phyloP scores from a whole-genome alignment of 2,888 invertebrate species.

The Choreutis nemorana region DNA sequence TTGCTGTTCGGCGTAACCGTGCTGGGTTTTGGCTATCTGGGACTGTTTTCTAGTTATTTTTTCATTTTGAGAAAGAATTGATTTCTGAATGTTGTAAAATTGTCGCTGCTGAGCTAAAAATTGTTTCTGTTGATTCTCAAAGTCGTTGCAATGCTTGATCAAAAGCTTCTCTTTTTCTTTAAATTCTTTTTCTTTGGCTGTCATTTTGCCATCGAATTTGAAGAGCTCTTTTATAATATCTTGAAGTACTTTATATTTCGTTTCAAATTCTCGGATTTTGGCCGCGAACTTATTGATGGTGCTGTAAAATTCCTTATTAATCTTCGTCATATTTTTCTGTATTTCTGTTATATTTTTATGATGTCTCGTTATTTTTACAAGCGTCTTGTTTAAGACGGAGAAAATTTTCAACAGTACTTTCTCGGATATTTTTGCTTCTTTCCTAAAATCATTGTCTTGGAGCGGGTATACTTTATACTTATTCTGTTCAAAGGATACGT shows the following conservation, averaged over 20 bases:
- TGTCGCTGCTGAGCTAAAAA: constrained; percentile 45
- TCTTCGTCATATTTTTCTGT: constrained; percentile 24
- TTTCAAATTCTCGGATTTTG: constrained; percentile 39
- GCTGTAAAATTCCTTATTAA: constrained; percentile 31
- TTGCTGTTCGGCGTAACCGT: constrained; percentile 45
- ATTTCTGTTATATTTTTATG: constrained; percentile 41
- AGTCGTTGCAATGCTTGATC: constrained; percentile 31
- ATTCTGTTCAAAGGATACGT: too few relatives aligned
- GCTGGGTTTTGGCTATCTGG: constrained; percentile 43
- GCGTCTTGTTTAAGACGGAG: constrained; percentile 44
- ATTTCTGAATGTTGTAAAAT: constrained; percentile 44
- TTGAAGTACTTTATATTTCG: constrained; percentile 29
- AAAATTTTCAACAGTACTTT: constrained; percentile 43
- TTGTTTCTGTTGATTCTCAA: constrained; percentile 45
- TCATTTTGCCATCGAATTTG: constrained; percentile 23
- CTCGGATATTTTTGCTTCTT: constrained; percentile 31
- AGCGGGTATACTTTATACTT: too few relatives aligned
- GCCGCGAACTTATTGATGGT: constrained; percentile 20
- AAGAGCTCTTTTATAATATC: constrained; percentile 30
- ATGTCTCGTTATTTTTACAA: constrained; percentile 49
- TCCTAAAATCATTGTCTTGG: too few relatives aligned
- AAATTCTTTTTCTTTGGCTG: constrained; percentile 24
- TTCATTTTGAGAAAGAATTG: constrained; percentile 47
- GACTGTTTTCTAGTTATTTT: constrained; percentile 44
- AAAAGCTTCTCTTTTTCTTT: constrained; percentile 32